Evolutionary conservation across 2,797 vertebrate genomes (phyloP), one percentile per base, ranked within the genome.

Genomic region (Cetoscarus ocellatus): DNA sequence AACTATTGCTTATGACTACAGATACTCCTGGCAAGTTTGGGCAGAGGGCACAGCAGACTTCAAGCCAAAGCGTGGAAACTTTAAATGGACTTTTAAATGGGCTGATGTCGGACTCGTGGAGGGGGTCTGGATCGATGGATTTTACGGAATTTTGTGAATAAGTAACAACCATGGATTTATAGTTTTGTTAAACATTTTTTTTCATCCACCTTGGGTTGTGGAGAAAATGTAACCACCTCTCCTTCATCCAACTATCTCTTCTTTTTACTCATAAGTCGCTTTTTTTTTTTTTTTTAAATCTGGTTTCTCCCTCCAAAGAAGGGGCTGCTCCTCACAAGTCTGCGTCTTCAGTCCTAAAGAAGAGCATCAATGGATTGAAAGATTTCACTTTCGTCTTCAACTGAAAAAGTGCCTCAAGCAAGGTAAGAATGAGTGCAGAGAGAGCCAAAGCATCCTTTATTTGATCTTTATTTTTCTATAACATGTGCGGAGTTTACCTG

Each of bases 371-470:
- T 94, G 94, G 92, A 94, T 74, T 92, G 86, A 94, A 67, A 67
- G 62, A 61, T 49, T 77, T 18, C 48, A 77, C 75, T 83, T 69
- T 34, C 27, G 72, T 57, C 82, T 79, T 75, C 43, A 74, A 85
- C 79, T 86, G 75, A 80, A 70, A 64, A 92, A 94, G 94, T 93
- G 89, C 91, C 93, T 92, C 67, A 77, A 85, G 89, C 79, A 92
- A 93, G 93, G 94, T 94, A 91, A 88, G 79, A 4, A 27, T 27
- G 18, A 55, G 68, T 57, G 60, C 48, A 53, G 53, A 55, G 35
- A 58, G 54, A 59, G 61, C 45, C 12, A 6, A 64, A 55, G 58
- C 67, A 57, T 83, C 77, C 18, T 44, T n/a, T 8, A 2, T 15
- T 47, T 60, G 44, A 35, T 49, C 6, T 34, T 1, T 44, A 19